Evolutionary conservation across 2,888 invertebrate species (phyloP), one percentile per base, ranked within the genome.

Genomic region (Timema cristinae): DNA sequence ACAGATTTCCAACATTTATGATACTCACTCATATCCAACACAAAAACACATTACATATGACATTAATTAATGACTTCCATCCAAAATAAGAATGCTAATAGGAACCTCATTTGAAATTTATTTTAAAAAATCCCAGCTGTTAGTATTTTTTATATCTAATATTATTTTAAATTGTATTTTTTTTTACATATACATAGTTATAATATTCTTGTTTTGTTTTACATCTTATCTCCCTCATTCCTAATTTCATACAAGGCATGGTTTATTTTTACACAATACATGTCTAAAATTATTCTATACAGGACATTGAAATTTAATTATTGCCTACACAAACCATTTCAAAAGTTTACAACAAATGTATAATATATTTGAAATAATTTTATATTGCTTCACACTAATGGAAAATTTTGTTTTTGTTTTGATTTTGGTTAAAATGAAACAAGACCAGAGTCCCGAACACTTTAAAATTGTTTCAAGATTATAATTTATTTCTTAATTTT

Each of bases 61-160:
- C 48, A 63, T 63, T 63, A 13, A 63, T 47, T 63, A 63, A 47
- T 47, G 32, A 47, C 63, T 63, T 63, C 48, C 63, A 63, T 63
- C 63, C 63, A 63, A 63, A 63, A 63, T 63, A 63, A 63, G 63
- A 63, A 63, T 63, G 63, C 63, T 63, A 63, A 63, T 63, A 63
- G 63, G 63, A 63, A 63, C 63, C 63, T 63, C 63, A 63, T 63
- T 63, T 63, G 63, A 63, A 63, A 63, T 63, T 63, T 63, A 63
- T 63, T 48, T 63, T 63, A 63, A 63, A 63, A 63, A 63, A 63
- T 63, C 63, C 63, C 63, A 63, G 63, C 63, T 63, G 63, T 63
- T 54, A 47, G 63, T 63, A 63, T 63, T 63, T 32, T 32, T 63
- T 63, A 63, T 63, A 9, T 63, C 63, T 63, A 63, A 63, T 48